A percentile compares a stretch with the other conserved stretches of the same genome.
These are phyloP conservation scores for Myiotriccus ornatus DNA, from an alignment of 2,797 vertebrate species.

Conservation along the genomic window DNA sequence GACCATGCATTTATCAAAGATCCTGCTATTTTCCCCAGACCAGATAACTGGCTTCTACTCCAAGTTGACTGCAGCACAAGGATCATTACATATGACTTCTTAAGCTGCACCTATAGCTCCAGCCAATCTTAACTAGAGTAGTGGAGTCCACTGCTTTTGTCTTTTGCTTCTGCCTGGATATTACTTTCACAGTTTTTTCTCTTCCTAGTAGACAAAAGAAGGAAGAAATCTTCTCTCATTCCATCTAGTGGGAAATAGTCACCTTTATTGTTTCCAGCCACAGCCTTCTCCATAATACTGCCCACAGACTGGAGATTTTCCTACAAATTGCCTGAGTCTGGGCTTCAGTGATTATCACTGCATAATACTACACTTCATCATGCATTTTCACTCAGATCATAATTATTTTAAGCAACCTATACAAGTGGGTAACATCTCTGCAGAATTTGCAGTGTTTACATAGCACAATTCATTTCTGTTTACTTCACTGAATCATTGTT, in stretches of 20 bases:
- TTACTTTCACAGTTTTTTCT: not conserved
- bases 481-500: slow-evolving; percentile 19
- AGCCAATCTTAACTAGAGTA: not conserved
- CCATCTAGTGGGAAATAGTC: not conserved
- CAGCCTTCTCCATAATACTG: not conserved
- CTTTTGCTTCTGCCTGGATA: not conserved
- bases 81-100: not conserved
- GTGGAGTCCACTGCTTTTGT: not conserved
- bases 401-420: not conserved
- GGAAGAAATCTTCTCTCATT: not conserved
- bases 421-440: not conserved
- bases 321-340: not conserved
- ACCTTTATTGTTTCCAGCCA: not conserved
- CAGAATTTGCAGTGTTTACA: slow-evolving; percentile 7
- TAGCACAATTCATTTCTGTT: slow-evolving; percentile 17
- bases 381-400: not conserved
- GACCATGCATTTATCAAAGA: not conserved
- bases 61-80: not conserved
- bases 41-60: not conserved
- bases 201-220: not conserved
- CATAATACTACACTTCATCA: not conserved
- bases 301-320: not conserved
- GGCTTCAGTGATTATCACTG: not conserved
- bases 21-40: not conserved
- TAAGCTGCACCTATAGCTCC: not conserved